A percentile compares a stretch with the other conserved stretches of the same genome.
Evolutionary conservation across 2,888 invertebrate species (phyloP).

Genomic region (Aethes cnicana): DNA sequence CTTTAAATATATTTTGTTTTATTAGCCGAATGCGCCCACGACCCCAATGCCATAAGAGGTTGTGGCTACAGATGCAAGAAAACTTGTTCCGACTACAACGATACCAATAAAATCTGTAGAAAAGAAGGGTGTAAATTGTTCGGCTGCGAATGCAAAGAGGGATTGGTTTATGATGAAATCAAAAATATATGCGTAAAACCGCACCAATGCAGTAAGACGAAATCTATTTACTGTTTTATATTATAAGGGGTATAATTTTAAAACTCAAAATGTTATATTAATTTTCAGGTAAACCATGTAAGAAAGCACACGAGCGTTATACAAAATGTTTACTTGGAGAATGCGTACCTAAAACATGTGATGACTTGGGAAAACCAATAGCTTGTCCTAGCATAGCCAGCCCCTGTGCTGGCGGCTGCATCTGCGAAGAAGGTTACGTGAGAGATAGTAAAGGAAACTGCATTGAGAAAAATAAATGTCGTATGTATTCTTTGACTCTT

Average conservation of each 20-base stretch:
- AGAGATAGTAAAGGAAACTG: slow-evolving; percentile 18
- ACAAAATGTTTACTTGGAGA: slow-evolving; percentile 17
- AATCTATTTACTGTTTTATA: too few relatives aligned
- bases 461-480: slow-evolving; percentile 16
- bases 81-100: slow-evolving; percentile 28
- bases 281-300: slow-evolving; percentile 13
- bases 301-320: slow-evolving; percentile 14
- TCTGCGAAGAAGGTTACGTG: slow-evolving; percentile 25
- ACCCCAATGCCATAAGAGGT: slow-evolving; percentile 24
- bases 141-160: slow-evolving; percentile 29
- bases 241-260: too few relatives aligned
- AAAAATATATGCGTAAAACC: slow-evolving; percentile 29
- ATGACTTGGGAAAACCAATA: slow-evolving; percentile 16
- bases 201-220: slow-evolving; percentile 27
- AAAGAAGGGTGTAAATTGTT: slow-evolving; percentile 2
- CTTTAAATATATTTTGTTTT: too few relatives aligned
- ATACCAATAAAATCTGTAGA: slow-evolving; percentile 15
- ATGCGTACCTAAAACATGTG: slow-evolving; percentile 20
- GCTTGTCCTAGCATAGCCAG: slow-evolving; percentile 1
- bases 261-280: not conserved
- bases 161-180: slow-evolving; percentile 27
- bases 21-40: slow-evolving; percentile 24
- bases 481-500: slow-evolving; percentile 1
- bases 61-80: slow-evolving; percentile 25
- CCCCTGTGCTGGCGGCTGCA: slow-evolving; percentile 26